phyloP scores from a whole-genome alignment of 2,888 invertebrate species.

The Hoplodrina ambigua region DNA sequence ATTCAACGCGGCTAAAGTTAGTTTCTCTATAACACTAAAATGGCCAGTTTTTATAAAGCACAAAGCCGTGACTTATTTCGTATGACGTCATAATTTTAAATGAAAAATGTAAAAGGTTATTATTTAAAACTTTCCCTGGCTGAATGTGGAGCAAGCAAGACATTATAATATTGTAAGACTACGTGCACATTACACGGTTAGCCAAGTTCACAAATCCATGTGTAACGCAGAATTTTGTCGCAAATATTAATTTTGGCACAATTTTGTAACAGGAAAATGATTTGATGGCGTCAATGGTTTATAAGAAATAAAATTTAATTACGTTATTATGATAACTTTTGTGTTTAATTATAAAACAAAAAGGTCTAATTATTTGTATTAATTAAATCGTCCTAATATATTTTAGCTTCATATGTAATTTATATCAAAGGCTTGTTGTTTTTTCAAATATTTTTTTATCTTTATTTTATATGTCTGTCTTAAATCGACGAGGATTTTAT shows the following conservation, averaged over 20 bases:
- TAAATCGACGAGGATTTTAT: too few relatives aligned
- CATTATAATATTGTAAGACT: constrained; percentile 54
- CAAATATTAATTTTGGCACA: constrained; percentile 15
- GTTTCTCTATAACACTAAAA: background rate
- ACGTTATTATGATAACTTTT: constrained; percentile 7
- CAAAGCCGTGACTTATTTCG: constrained; percentile 41
- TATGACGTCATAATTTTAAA: constrained; percentile 55
- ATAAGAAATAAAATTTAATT: constrained; percentile 9
- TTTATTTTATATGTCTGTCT: too few relatives aligned
- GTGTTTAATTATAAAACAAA: constrained; percentile 2
- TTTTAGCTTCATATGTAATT: too few relatives aligned
- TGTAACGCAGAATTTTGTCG: constrained; percentile 13
- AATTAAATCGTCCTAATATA: too few relatives aligned
- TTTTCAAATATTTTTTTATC: too few relatives aligned
- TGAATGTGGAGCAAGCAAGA: constrained; percentile 55
- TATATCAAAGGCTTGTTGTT: too few relatives aligned
- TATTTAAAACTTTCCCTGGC: constrained; percentile 57
- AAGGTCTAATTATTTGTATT: background rate
- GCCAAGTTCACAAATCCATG: constrained; percentile 32
- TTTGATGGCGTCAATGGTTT: constrained; percentile 12
- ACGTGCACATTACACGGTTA: constrained; percentile 37
- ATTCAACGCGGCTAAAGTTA: background rate
- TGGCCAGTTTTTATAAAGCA: constrained; percentile 11
- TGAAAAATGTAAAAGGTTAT: constrained; percentile 61
- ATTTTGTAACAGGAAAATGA: constrained; percentile 30